These are phyloP conservation scores for Drosophila pandora DNA, from an alignment of 1,140 invertebrate species.

Conservation along the genomic window DNA sequence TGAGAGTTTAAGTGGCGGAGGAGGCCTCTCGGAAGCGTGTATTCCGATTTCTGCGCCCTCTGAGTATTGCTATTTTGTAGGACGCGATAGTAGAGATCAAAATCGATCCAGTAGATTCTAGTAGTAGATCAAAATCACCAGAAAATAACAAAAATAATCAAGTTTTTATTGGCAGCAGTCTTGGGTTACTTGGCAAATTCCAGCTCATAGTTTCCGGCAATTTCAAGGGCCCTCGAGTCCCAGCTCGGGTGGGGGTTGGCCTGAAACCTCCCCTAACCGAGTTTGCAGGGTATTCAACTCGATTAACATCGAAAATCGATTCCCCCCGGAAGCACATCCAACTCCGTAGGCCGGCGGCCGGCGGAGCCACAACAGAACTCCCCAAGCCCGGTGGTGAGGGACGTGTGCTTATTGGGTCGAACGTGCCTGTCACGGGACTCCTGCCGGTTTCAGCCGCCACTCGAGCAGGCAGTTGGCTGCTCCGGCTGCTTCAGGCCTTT, in stretches of 20 bases:
- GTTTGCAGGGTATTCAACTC: slow-evolving; percentile 67
- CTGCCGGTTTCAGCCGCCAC: slow-evolving; percentile 49
- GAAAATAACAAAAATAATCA: slow-evolving; percentile 28
- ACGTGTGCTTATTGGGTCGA: slow-evolving; percentile 73
- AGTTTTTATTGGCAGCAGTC: slow-evolving; percentile 11
- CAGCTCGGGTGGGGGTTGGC: not conserved
- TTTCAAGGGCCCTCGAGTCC: slow-evolving; percentile 9
- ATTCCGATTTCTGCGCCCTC: no score
- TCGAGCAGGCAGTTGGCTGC: slow-evolving; percentile 55
- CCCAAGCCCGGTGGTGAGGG: slow-evolving; percentile 1
- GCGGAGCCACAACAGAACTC: slow-evolving; percentile 1
- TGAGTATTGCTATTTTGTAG: no score
- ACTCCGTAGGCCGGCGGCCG: not conserved
- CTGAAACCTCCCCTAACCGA: slow-evolving; percentile 16
- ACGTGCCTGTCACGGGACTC: slow-evolving; percentile 63
- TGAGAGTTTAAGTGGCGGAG: no score
- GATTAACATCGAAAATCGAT: slow-evolving; percentile 77
- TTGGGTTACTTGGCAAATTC: not conserved
- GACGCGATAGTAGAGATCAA: not conserved
- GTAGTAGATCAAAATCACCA: not conserved
- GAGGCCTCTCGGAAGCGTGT: no score
- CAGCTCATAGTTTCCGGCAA: not conserved
- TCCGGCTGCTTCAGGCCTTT: slow-evolving; percentile 70
- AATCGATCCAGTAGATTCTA: no score
- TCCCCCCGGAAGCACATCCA: slow-evolving; percentile 57